Base-by-base conservation (phyloP, 2,888 invertebrate genomes). In the Clunio marinus region DNA sequence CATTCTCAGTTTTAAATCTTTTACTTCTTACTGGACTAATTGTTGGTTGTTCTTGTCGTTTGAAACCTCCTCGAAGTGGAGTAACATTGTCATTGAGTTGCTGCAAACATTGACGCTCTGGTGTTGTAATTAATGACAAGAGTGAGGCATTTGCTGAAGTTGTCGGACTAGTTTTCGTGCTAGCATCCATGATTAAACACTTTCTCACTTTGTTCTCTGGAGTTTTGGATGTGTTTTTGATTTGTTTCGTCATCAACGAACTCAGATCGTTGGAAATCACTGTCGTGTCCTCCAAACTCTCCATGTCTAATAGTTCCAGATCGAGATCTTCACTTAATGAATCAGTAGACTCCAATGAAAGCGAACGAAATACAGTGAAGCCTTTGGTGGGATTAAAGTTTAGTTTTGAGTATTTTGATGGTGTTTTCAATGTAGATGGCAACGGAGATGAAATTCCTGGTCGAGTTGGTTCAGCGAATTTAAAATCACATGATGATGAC, bases 41-140 rank as follows among this genome's bases (percentile, higher is more conserved):
- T 51, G 80, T 77, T 51, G 86, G 84, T 24, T 85, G 83, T 59
- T 90, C 89, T 0, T 85, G 82, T 45, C 91, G 81, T 76, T 92
- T 92, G 74, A 84, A 85, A 0, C 77, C 72, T 71, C 78, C 77
- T n/a, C n/a, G n/a, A n/a, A n/a, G n/a, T 0, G 74, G 72, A 24
- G 73, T 73, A 1, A 58, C 35, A 35, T 68, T 68, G 1, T 68
- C 58, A 17, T 25, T 68, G 13, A 68, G 24, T 10, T 17, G 10
- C 7, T 27, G 46, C 22, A 68, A 41, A 37, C 68, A 58, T 25
- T 41, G 58, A 1, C 57, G 41, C 17, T 69, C 68, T 1, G 70
- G 70, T n/a, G 68, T 62, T 15, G 68, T 60, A 20, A 51, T 62
- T 13, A 51, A 32, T n/a, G 70, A 60, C 57, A 70, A 68, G 5